A percentile compares a stretch with the other conserved stretches of the same genome.
These are phyloP conservation scores for Metellina segmentata DNA, from an alignment of 2,888 invertebrate species.

Conservation along the genomic window DNA sequence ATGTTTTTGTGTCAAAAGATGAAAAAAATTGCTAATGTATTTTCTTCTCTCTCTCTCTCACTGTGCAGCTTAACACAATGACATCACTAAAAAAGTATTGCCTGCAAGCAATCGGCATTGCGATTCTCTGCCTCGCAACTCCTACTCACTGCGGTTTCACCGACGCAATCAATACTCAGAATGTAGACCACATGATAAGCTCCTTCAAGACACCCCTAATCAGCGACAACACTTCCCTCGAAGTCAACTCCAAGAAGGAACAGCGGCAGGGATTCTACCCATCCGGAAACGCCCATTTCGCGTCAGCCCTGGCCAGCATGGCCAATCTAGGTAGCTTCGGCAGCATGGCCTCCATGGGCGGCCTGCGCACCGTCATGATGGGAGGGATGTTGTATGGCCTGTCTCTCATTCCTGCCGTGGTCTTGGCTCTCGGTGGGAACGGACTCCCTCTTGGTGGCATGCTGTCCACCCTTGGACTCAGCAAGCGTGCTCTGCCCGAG, in stretches of 20 bases:
- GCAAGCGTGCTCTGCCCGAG: conserved; percentile 52
- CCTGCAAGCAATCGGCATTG: neutral
- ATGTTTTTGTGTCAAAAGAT: too few relatives aligned
- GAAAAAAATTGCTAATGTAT: neutral
- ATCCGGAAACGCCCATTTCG: conserved; percentile 17
- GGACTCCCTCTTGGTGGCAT: conserved; percentile 55
- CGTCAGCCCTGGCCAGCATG: conserved; percentile 30
- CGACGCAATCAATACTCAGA: conserved; percentile 43
- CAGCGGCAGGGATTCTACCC: conserved; percentile 30
- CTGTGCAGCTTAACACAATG: neutral
- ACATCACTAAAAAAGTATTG: neutral
- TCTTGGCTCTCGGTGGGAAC: conserved; percentile 58
- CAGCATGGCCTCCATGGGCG: conserved; percentile 38
- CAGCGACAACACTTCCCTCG: conserved; percentile 52
- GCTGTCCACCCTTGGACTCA: conserved; percentile 50
- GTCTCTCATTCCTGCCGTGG: conserved; percentile 66
- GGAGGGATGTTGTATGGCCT: conserved; percentile 75
- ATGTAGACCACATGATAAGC: conserved; percentile 49
- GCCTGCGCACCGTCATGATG: conserved; percentile 73
- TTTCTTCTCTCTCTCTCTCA: neutral
- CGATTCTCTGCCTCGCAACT: conserved; percentile 8
- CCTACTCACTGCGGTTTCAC: conserved; percentile 38
- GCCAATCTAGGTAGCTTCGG: conserved; percentile 45
- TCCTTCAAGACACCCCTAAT: conserved; percentile 19
- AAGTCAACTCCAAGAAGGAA: conserved; percentile 5